Evolutionary conservation across 2,888 invertebrate species (phyloP).

Genomic region (Falcaria lacertinaria): DNA sequence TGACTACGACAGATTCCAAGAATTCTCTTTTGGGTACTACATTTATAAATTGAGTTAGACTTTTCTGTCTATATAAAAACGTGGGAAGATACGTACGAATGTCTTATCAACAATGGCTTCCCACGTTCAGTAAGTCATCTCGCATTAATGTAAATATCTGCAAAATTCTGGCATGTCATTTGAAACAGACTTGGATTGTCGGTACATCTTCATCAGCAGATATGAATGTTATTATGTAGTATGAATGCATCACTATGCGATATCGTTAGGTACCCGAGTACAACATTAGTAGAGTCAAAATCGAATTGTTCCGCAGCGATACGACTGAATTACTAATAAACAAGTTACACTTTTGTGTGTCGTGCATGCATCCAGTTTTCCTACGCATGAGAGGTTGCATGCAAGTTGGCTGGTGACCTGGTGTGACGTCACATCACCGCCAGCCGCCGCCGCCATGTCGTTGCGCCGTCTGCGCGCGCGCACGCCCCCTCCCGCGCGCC

Average conservation of each 20-base stretch:
- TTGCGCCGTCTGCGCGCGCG: constrained; percentile 69
- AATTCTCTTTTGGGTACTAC: background rate
- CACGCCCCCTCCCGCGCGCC: constrained; percentile 50
- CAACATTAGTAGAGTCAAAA: constrained; percentile 4
- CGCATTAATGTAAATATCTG: too few relatives aligned
- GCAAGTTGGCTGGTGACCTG: constrained; percentile 54
- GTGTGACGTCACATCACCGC: constrained; percentile 63
- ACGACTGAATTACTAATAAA: constrained; percentile 41
- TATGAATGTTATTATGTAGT: too few relatives aligned
- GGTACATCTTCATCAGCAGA: too few relatives aligned
- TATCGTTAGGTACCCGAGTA: background rate
- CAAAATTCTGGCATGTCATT: too few relatives aligned
- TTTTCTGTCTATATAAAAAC: too few relatives aligned
- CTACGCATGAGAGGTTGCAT: constrained; percentile 65
- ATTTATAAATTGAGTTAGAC: background rate
- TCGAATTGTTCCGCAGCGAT: constrained; percentile 31
- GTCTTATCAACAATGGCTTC: too few relatives aligned
- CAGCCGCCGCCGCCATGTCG: constrained; percentile 53
- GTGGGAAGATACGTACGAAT: too few relatives aligned
- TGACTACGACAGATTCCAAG: background rate
- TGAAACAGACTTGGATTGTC: too few relatives aligned
- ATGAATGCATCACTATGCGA: too few relatives aligned
- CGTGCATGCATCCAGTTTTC: constrained; percentile 60
- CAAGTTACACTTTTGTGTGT: constrained; percentile 42
- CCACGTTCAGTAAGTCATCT: too few relatives aligned